phyloP scores from a whole-genome alignment of 2,113 vertebrate genomes.

The Hypanus sabinus region DNA sequence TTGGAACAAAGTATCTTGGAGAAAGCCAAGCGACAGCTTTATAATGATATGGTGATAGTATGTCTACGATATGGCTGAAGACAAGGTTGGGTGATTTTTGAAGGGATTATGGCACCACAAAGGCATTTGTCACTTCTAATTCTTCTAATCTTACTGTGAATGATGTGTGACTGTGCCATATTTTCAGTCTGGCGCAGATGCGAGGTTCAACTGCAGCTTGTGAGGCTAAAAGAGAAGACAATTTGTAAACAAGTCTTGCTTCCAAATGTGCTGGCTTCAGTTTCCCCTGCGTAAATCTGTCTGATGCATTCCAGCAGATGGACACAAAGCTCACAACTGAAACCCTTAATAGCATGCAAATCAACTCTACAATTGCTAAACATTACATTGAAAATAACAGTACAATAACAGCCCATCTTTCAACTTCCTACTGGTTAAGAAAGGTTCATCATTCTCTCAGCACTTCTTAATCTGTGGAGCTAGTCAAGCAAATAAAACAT shows the following conservation, averaged over 20 bases:
- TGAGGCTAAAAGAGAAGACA: not conserved
- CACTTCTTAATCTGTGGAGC: not conserved
- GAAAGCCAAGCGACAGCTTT: not conserved
- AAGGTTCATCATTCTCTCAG: not conserved
- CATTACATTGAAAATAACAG: not conserved
- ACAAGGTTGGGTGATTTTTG: not conserved
- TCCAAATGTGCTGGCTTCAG: not conserved
- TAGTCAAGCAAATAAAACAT: not conserved
- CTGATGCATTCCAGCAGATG: not conserved
- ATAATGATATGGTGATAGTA: not conserved
- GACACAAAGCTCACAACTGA: not conserved
- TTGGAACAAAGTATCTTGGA: conserved; percentile 1
- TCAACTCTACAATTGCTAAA: not conserved
- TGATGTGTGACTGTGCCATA: not conserved
- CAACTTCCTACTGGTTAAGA: not conserved
- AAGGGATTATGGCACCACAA: not conserved
- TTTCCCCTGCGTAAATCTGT: not conserved
- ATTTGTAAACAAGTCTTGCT: not conserved
- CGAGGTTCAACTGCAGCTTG: not conserved
- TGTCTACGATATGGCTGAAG: not conserved
- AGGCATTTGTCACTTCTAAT: not conserved
- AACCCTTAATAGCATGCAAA: not conserved
- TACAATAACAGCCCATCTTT: not conserved
- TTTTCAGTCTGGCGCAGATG: not conserved
- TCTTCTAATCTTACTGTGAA: not conserved